Base-by-base conservation (phyloP, 2,888 invertebrate species). In the Eupelmus urozonus region DNA sequence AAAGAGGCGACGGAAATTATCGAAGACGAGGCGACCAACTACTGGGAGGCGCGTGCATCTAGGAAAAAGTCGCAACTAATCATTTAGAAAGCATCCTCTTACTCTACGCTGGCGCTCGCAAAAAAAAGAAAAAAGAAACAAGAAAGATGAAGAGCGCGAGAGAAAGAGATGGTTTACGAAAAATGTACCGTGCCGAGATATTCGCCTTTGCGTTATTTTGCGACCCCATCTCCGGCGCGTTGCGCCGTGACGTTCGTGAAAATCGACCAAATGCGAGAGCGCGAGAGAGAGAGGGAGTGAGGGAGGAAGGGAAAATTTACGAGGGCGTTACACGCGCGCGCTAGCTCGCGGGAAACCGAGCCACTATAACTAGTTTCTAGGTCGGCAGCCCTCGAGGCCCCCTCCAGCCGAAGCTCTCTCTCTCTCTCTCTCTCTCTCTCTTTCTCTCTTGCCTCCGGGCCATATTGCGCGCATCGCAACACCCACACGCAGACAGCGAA, bases 51-150 rank as follows among this genome's bases (percentile, higher is more conserved):
- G n/a, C n/a, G n/a, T n/a, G n/a, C n/a, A n/a, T n/a, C n/a, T n/a
- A 18, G 16, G 23, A 76, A 76, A 69, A 76, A 29, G 2, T 45
- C 55, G 57, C 49, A 34, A 69, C 78, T 73, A 78, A 78, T 78
- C 78, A 73, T 78, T 78, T 78, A 78, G 73, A 78, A 78, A 78
- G 78, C 73, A 66, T 72, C 42, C 57, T 57, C 27, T 55, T 45
- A 20, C 20, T 23, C 20, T 18, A 18, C 18, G 29, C 29, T 9
- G 18, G 25, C 40, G 34, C 40, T 45, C 20, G 34, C 13, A 16
- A 7, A 13, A 7, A 34, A 51, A 57, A 55, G 55, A 55, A 42
- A 25, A 20, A 51, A 0, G 1, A 40, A 40, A 23, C 25, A 25
- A 34, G 51, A 71, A 13, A 5, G n/a, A 66, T 45, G 16, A 13